These are phyloP conservation scores for Phataginus tetradactyla DNA, from an alignment of 2,797 vertebrate species.

Conservation along the genomic window DNA sequence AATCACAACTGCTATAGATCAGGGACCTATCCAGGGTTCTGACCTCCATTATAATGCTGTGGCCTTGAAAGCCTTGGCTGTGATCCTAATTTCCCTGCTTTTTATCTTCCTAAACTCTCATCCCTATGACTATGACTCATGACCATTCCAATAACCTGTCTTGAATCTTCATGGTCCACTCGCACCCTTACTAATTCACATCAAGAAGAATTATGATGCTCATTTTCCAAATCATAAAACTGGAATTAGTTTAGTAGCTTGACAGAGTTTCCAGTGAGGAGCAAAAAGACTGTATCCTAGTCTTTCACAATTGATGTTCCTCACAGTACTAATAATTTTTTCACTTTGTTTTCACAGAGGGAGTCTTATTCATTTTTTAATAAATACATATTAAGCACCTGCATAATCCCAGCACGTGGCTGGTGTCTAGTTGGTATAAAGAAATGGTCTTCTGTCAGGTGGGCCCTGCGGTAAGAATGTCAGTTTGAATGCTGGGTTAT, in stretches of 20 bases:
- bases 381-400: background rate
- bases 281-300: background rate
- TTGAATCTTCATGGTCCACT: slow-evolving; percentile 35
- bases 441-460: background rate
- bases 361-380: background rate
- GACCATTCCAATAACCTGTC: background rate
- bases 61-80: background rate
- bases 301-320: background rate
- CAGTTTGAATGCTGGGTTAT: background rate
- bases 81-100: background rate
- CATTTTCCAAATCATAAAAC: slow-evolving; percentile 64
- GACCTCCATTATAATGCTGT: background rate
- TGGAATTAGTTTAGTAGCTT: slow-evolving; percentile 45
- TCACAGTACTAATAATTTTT: background rate
- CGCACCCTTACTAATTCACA: slow-evolving; percentile 32
- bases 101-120: slow-evolving; percentile 8
- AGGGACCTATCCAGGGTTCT: slow-evolving; percentile 46
- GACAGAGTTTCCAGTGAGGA: slow-evolving; percentile 23
- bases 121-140: background rate
- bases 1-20: background rate
- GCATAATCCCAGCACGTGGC: background rate
- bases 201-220: slow-evolving; percentile 49
- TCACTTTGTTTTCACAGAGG: background rate
- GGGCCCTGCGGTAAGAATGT: background rate
- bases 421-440: background rate